These are phyloP conservation scores for Nannoperca obscura DNA, from an alignment of 2,797 vertebrate genomes.

Conservation along the genomic window DNA sequence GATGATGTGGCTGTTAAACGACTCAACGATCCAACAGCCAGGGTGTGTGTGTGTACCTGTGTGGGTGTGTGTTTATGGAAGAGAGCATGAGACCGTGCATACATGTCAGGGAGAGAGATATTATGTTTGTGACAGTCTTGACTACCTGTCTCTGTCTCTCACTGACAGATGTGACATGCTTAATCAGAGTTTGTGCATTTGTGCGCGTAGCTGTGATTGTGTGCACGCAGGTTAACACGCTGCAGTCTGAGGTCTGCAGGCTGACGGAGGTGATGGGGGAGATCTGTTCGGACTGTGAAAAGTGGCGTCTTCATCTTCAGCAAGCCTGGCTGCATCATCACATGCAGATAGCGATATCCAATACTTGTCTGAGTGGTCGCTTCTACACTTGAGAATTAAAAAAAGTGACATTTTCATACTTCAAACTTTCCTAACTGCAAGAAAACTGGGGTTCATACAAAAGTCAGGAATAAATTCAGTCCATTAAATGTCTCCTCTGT, in stretches of 20 bases:
- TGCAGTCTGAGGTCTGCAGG: slow-evolving; percentile 73
- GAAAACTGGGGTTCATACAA: no score
- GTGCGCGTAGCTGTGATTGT: slow-evolving; percentile 43
- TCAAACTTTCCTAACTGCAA: neutral
- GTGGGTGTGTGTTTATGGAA: slow-evolving; percentile 42
- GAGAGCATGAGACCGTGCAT: slow-evolving; percentile 18
- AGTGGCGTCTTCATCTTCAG: slow-evolving; percentile 88
- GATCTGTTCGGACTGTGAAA: slow-evolving; percentile 87
- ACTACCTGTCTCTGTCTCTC: slow-evolving; percentile 59
- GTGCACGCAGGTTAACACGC: slow-evolving; percentile 86
- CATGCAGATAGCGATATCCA: slow-evolving; percentile 81
- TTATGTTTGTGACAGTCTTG: slow-evolving; percentile 62
- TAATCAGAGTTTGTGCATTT: slow-evolving; percentile 45
- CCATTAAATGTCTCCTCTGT: neutral
- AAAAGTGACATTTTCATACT: neutral
- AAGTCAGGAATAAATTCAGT: neutral
- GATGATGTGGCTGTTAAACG: slow-evolving; percentile 89
- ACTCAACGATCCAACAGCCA: slow-evolving; percentile 88
- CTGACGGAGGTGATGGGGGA: slow-evolving; percentile 87
- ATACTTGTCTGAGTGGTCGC: neutral
- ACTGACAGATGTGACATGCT: slow-evolving; percentile 52
- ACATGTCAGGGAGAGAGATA: slow-evolving; percentile 33
- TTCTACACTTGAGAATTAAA: no score
- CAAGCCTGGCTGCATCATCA: slow-evolving; percentile 89
- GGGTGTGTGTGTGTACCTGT: slow-evolving; percentile 74